Evolutionary conservation across 2,888 invertebrate genomes (phyloP), one percentile per base, ranked within the genome.

Genomic region (Yponomeuta malinellus): DNA sequence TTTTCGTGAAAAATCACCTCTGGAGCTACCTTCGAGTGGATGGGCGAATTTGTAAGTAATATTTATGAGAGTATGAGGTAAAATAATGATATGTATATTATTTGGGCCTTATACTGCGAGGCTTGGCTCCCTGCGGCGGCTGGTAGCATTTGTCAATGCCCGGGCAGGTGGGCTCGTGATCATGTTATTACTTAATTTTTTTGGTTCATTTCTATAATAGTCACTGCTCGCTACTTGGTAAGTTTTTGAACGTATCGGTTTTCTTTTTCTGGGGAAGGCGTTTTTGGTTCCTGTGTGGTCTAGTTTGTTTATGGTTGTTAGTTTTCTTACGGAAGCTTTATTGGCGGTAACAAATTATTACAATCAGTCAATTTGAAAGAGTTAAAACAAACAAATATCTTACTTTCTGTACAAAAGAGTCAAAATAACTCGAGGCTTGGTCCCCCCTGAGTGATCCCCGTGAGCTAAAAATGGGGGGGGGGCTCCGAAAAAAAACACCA

Each of bases 61-160:
- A 90, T 89, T 89, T 87, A 89, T 87, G 86, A 79, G 84, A 80
- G 82, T 83, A 82, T 79, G 83, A 80, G 80, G 83, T 81, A 80
- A 83, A 87, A 85, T 89, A 88, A 89, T 89, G 87, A 88, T 88
- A 89, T 88, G 89, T 88, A 88, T 88, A 87, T 87, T 88, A 88
- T 89, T 88, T 87, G 87, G 87, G 84, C 78, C 79, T 79, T 77
- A 76, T 79, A 79, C 76, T 77, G 78, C 76, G 81, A 78, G 81
- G 79, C 78, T 78, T 77, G 84, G 84, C 52, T 83, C 84, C 79
- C 75, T 74, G 74, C 63, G 73, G 78, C 79, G 79, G 43, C 79
- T 82, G 79, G 81, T 79, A 81, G 82, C 85, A 89, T 91, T 90
- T 89, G 88, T 91, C 90, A 89, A 85, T 83, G 86, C 82, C 83